These are phyloP conservation scores for Paramacrobiotus metropolitanus DNA, from an alignment of 1,140 invertebrate genomes.

Conservation along the genomic window DNA sequence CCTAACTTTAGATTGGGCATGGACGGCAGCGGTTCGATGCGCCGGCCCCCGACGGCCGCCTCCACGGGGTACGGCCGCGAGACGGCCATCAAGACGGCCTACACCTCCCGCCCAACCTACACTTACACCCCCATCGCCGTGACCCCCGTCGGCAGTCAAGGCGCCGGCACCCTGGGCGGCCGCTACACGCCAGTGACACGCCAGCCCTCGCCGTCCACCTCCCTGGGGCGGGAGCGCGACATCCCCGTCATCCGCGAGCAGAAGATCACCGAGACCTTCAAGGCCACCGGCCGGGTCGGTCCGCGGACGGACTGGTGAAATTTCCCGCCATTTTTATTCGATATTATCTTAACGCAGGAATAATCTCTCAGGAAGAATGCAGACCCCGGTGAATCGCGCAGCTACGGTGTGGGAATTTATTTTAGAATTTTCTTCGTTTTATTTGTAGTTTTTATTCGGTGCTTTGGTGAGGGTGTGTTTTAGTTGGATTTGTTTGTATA, in stretches of 20 bases:
- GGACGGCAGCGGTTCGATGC: neutral
- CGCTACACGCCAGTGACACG: neutral
- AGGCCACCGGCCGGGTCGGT: neutral
- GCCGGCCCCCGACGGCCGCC: neutral
- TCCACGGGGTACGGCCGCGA: neutral
- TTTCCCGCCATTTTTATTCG: no score
- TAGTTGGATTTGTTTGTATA: no score
- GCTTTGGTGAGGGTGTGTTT: no score
- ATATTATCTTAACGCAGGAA: no score
- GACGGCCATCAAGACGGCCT: neutral
- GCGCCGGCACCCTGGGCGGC: neutral
- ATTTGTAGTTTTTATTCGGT: no score
- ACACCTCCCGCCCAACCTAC: neutral
- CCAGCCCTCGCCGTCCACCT: neutral
- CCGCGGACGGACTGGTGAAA: neutral
- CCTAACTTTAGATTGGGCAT: neutral
- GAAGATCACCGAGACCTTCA: conserved; percentile 4
- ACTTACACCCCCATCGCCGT: neutral
- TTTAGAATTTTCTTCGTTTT: no score
- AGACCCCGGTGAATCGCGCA: no score
- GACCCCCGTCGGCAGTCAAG: neutral
- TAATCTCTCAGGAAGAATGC: no score
- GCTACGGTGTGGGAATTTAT: no score
- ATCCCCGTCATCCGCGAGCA: neutral
- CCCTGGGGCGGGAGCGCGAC: neutral